Conservation (phyloP, 92 coral and sea anemone genomes). For the Phenganax subtilis region DNA sequence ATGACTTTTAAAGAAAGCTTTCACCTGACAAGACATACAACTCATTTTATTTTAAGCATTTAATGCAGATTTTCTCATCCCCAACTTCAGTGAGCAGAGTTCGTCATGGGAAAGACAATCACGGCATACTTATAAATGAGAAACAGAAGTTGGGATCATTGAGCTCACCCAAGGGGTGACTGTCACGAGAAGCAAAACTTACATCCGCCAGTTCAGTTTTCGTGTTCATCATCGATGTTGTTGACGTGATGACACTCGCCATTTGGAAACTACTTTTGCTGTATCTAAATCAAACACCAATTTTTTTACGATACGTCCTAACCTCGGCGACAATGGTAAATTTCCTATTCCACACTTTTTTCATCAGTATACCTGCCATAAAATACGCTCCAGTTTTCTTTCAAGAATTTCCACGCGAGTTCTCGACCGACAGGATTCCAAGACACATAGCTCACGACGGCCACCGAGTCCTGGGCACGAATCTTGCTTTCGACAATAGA, state of each 20-base stretch:
- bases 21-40: slow-evolving; percentile 50
- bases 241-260: slow-evolving; percentile 62
- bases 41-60: background rate
- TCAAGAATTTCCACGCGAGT: slow-evolving; percentile 90
- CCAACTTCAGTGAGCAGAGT: background rate
- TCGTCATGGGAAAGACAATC: too few relatives aligned
- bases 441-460: slow-evolving; percentile 70
- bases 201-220: slow-evolving; percentile 77
- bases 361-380: slow-evolving; percentile 54
- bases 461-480: slow-evolving; percentile 90
- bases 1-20: slow-evolving; percentile 62
- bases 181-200: background rate
- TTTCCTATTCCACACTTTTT: background rate
- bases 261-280: slow-evolving; percentile 93
- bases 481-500: slow-evolving; percentile 63
- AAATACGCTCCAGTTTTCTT: slow-evolving; percentile 68
- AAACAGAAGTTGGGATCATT: background rate
- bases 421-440: slow-evolving; percentile 71
- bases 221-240: slow-evolving; percentile 66
- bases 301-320: background rate
- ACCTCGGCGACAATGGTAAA: background rate
- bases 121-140: background rate
- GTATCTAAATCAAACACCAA: slow-evolving; percentile 51
- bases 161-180: background rate
- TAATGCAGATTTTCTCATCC: background rate